Conservation (phyloP, 2,113 vertebrate genomes). For the Pitta sordida region DNA sequence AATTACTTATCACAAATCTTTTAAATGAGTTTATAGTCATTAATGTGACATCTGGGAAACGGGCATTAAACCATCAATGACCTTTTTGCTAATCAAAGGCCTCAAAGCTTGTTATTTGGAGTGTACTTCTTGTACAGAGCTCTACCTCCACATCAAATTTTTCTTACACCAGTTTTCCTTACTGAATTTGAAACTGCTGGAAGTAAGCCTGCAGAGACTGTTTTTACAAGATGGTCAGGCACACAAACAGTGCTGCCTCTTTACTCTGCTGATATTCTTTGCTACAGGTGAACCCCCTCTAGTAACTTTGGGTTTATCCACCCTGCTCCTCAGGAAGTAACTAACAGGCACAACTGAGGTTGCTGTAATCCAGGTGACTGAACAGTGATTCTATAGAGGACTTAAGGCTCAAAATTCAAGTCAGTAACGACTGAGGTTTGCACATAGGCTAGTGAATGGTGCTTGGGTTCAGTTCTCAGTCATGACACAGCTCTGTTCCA, state of each 20-base stretch:
- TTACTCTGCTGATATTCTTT: background rate
- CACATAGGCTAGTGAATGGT: background rate
- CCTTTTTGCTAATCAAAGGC: conserved; percentile 29
- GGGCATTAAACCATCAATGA: conserved; percentile 21
- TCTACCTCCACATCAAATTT: background rate
- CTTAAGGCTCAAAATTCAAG: background rate
- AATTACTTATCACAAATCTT: conserved; percentile 61
- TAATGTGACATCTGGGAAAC: conserved; percentile 39
- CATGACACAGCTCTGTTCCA: background rate
- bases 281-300: background rate
- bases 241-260: background rate
- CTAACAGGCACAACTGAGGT: background rate
- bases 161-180: background rate
- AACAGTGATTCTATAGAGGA: background rate
- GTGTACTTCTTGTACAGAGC: background rate
- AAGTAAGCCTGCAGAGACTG: background rate
- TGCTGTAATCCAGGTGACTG: no score
- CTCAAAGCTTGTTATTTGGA: background rate
- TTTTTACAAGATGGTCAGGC: background rate
- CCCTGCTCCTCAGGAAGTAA: background rate
- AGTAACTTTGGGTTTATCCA: background rate
- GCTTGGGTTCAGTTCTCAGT: background rate
- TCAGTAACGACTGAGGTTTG: background rate
- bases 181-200: background rate
- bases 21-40: conserved; percentile 41